Evolutionary conservation across 2,113 vertebrate species (phyloP).

Genomic region (Pitta sordida): DNA sequence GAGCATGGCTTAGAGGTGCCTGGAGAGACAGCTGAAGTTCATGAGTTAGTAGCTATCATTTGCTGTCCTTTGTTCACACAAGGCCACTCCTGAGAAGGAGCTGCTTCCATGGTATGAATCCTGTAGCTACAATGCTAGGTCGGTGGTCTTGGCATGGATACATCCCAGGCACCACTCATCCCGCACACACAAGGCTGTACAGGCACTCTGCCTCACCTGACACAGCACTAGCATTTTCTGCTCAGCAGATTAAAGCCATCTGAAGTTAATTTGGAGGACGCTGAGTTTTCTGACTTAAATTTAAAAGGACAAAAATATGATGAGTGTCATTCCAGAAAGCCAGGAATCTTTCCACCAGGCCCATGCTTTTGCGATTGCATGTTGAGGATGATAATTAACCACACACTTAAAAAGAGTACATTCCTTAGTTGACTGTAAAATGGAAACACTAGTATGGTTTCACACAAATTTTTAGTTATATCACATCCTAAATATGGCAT

Average conservation of each 20-base stretch:
- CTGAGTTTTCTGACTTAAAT: background rate
- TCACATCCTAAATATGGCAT: background rate
- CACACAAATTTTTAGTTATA: background rate
- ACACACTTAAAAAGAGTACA: background rate
- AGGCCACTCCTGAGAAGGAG: background rate
- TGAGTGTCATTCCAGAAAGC: background rate
- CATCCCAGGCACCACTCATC: fast-evolving
- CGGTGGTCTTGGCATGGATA: fast-evolving
- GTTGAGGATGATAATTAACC: background rate
- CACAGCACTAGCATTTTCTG: background rate
- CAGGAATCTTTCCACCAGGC: background rate
- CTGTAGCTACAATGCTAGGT: background rate
- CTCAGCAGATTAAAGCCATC: background rate
- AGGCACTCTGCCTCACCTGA: background rate
- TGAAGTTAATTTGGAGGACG: background rate
- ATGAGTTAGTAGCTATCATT: fast-evolving
- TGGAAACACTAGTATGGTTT: background rate
- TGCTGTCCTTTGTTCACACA: fast-evolving
- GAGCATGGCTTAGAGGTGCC: background rate
- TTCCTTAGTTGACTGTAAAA: background rate
- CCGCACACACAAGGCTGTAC: too few relatives aligned
- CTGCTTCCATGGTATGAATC: background rate
- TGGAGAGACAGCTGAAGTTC: background rate
- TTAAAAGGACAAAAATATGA: background rate
- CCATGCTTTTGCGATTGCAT: background rate